phyloP scores from a whole-genome alignment of 2,113 vertebrate genomes.

The Arenaria interpres region DNA sequence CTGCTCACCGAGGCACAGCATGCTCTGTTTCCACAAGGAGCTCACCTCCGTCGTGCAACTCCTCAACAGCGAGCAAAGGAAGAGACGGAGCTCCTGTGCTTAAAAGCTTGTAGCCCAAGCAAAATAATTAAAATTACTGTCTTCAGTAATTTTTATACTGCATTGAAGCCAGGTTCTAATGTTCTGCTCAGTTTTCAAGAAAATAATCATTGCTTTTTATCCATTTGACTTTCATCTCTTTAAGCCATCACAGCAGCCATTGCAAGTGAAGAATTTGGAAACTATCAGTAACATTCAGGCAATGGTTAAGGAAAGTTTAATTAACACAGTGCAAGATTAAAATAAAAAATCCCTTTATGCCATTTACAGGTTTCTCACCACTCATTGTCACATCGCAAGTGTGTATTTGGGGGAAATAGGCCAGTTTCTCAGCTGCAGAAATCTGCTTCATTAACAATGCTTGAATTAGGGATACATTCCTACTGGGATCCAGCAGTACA shows the following conservation, averaged over 20 bases:
- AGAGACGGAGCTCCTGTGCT: neutral
- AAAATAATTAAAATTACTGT: neutral
- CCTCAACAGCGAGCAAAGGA: neutral
- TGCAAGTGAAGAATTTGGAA: neutral
- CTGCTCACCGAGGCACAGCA: neutral
- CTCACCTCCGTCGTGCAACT: accelerated
- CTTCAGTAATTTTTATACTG: neutral
- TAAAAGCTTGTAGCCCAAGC: neutral
- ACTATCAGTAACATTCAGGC: neutral
- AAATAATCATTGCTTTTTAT: neutral
- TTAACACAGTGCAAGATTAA: neutral
- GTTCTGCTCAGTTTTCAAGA: neutral
- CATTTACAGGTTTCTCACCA: neutral
- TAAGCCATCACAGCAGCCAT: neutral
- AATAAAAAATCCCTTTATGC: neutral
- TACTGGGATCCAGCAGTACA: neutral
- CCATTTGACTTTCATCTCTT: neutral
- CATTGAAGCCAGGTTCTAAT: neutral
- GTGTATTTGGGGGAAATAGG: neutral
- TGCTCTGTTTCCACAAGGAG: neutral
- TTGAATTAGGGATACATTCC: neutral
- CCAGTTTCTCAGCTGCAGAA: neutral
- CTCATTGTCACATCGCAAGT: neutral
- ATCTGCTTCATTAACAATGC: neutral
- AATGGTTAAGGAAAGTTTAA: neutral